Evolutionary conservation across 2,888 invertebrate species (phyloP).

Genomic region (Vesta saturnalis): DNA sequence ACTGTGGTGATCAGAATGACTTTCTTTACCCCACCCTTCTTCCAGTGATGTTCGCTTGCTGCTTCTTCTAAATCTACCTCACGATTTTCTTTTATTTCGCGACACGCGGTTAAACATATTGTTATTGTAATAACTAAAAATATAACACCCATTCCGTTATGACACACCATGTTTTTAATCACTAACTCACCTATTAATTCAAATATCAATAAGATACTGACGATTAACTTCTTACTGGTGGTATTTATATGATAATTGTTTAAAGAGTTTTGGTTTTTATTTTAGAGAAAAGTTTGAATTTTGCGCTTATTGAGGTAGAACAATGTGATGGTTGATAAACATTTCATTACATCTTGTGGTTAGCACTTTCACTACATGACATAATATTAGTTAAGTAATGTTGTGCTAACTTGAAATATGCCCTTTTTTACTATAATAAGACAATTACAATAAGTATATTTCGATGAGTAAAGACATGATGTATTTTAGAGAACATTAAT

Average conservation of each 20-base stretch:
- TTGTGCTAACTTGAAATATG: no score
- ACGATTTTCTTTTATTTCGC: slow-evolving; percentile 65
- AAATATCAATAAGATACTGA: slow-evolving; percentile 45
- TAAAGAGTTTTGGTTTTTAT: slow-evolving; percentile 36
- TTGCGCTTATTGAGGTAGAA: slow-evolving; percentile 50
- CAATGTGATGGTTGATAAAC: slow-evolving; percentile 50
- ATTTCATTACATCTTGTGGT: slow-evolving; percentile 58
- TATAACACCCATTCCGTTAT: slow-evolving; percentile 77
- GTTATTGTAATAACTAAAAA: slow-evolving; percentile 65
- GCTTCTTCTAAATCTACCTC: slow-evolving; percentile 51
- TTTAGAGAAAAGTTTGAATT: slow-evolving; percentile 48
- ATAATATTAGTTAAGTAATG: slow-evolving; percentile 21
- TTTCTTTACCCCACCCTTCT: slow-evolving; percentile 68
- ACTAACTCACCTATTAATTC: slow-evolving; percentile 25
- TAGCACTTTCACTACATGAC: slow-evolving; percentile 53
- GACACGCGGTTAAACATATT: slow-evolving; percentile 62
- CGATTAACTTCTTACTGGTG: slow-evolving; percentile 36
- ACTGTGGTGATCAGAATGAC: slow-evolving; percentile 67
- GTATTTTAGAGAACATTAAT: no score
- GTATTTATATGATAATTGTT: slow-evolving; percentile 53
- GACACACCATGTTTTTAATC: slow-evolving; percentile 59
- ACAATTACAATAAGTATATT: no score
- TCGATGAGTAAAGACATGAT: no score
- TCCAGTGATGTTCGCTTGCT: slow-evolving; percentile 56
- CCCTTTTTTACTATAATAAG: no score